Evolutionary conservation across 2,113 vertebrate genomes (phyloP), one percentile per base, ranked within the genome.

Genomic region (Platysternon megacephalum): DNA sequence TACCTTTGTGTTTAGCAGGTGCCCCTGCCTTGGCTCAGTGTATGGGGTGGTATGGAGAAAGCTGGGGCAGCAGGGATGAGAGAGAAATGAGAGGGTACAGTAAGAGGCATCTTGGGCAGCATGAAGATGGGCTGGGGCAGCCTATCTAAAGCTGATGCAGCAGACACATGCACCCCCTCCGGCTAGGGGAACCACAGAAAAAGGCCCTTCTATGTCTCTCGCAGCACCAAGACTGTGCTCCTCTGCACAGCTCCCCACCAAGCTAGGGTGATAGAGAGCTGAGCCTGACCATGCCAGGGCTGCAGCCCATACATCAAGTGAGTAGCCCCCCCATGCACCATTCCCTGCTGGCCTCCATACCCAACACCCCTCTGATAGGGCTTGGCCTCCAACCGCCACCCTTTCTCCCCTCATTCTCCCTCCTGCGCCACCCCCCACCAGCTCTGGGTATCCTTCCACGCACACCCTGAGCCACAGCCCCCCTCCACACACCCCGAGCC

Each of bases 161-260:
- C 26, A 61, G n/a, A 78, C 3, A 2, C 82, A 0, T 4, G 16
- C 68, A 39, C 0, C 58, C 17, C 44, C 10, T 5, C 3, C 2
- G 8, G 65, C 19, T 21, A 39, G 19, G 8, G 19, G 17, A 9
- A 72, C n/a, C 65, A n/a, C n/a, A 72, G 35, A 21, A 39, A 22
- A 72, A 72, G 19, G 65, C n/a, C 65, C 65, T n/a, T 72, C n/a
- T n/a, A n/a, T 10, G 17, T n/a, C 61, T n/a, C 61, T 65, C 32
- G 2, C 12, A 35, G 32, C 16, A 16, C 65, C 16, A 19, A n/a
- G 7, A n/a, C 16, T 68, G 14, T 68, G 16, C 65, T 10, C 35
- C 35, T n/a, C 65, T n/a, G 17, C 65, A 68, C 35, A 68, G 61
- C 7, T 65, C 32, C 32, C 61, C 58, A 65, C 58, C 58, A 65